A percentile compares a stretch with the other conserved stretches of the same genome.
These are phyloP conservation scores for Bombus waltoni DNA, from an alignment of 1,140 invertebrate species.

Conservation along the genomic window DNA sequence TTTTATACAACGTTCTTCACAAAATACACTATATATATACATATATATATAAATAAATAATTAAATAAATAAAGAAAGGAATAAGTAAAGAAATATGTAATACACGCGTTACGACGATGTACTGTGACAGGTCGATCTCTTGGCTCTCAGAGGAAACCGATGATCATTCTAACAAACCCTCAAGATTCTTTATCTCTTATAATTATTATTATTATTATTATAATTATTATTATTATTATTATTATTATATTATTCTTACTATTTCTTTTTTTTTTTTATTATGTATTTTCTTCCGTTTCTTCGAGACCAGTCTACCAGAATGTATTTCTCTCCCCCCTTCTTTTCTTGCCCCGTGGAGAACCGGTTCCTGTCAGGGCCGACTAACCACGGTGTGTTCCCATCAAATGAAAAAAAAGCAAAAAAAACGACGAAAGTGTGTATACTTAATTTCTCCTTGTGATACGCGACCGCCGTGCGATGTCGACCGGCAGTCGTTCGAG, in stretches of 20 bases:
- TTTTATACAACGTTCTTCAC: conserved; percentile 80
- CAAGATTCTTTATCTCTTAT: conserved; percentile 9
- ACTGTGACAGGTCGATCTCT: conserved; percentile 77
- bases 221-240: conserved; percentile 3
- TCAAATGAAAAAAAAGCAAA: background rate
- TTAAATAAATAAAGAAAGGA: background rate
- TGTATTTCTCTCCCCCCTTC: conserved; percentile 48
- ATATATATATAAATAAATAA: conserved; percentile 8
- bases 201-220: conserved; percentile 1
- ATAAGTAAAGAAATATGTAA: conserved; percentile 14
- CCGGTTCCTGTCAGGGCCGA: background rate
- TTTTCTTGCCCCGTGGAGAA: background rate
- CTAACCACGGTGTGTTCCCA: background rate
- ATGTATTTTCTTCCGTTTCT: conserved; percentile 41
- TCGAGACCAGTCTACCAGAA: conserved; percentile 39
- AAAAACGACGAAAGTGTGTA: conserved; percentile 55
- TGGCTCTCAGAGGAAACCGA: conserved; percentile 78
- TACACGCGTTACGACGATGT: conserved; percentile 58
- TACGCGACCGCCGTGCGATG: conserved; percentile 51
- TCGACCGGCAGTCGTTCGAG: conserved; percentile 8
- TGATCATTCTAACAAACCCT: conserved; percentile 55
- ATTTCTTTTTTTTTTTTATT: conserved; percentile 31
- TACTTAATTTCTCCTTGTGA: conserved; percentile 79
- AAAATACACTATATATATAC: conserved; percentile 65
- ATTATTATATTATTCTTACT: conserved; percentile 42